Base-by-base conservation (phyloP, 2,888 invertebrate genomes). In the Micropterix aruncella region DNA sequence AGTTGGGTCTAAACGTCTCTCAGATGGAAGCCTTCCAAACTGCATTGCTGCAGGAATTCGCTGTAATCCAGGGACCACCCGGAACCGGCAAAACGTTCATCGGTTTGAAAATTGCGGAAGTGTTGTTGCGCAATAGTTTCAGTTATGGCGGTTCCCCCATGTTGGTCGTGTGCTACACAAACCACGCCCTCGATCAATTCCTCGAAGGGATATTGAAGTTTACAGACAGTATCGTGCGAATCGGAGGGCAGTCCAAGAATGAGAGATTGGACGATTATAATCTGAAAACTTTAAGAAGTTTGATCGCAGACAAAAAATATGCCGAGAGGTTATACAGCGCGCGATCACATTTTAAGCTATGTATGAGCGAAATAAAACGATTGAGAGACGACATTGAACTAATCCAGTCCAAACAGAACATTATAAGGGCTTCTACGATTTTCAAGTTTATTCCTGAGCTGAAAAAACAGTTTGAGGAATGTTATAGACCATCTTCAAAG, bases 161-260 rank as follows among this genome's bases (percentile, higher is more conserved):
- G 54, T 65, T 90, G 16, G 70, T 91, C 2, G 76, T 91, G 15
- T 85, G 88, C 55, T 87, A 79, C 56, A 90, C 89, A 1, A 91
- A 91, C 60, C 87, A 89, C 54, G 88, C 89, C 0, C 60, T 91
- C 4, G 90, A 91, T 61, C 88, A 89, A 57, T 89, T 90, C 61
- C 62, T 91, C 36, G 79, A 84, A 56, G 83, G 79, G 18, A 63
- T 84, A 41, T 53, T 78, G 2, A 54, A 59, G n/a, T 59, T 73
- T 5, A 82, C 80, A 0, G 44, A 62, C 0, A 67, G 72, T 5
- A 70, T 87, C 44, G 69, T 80, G 1, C 73, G 87, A 19, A 71
- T 88, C 49, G 87, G 87, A 1, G 74, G 77, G 1, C 79, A 79
- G 54, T 77, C 79, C 0, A 75, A 76, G 45, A 74, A 72, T 54